Percentiles rank a stretch among this genome's conserved stretches.
Conservation (phyloP, 2,797 vertebrate species). For the Antrozous pallidus region DNA sequence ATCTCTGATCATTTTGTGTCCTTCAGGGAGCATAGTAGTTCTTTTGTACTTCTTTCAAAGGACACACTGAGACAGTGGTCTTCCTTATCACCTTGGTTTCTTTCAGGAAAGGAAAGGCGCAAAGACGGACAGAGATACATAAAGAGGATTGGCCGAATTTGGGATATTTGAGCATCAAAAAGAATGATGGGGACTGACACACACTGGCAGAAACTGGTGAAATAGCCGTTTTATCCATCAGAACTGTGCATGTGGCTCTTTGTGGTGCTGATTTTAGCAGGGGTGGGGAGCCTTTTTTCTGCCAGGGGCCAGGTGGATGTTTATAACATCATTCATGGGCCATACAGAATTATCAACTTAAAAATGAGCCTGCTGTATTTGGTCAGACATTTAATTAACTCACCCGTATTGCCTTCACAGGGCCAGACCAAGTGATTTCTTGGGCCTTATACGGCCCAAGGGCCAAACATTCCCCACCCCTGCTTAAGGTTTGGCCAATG, state of each 20-base stretch:
- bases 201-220: slow-evolving; percentile 62
- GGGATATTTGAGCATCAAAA: background rate
- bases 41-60: background rate
- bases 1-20: background rate
- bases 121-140: background rate
- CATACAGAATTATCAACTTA: too few relatives aligned
- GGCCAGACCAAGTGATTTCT: too few relatives aligned
- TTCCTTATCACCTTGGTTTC: background rate
- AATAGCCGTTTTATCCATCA: slow-evolving; percentile 66
- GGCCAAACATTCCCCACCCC: too few relatives aligned
- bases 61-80: background rate
- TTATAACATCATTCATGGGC: too few relatives aligned
- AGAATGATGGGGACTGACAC: slow-evolving; percentile 44
- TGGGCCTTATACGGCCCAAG: too few relatives aligned
- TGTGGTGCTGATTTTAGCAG: slow-evolving; percentile 67
- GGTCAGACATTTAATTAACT: too few relatives aligned
- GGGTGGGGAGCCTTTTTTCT: too few relatives aligned
- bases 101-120: background rate
- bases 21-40: background rate
- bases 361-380: too few relatives aligned
- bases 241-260: slow-evolving; percentile 66
- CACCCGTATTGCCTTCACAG: too few relatives aligned
- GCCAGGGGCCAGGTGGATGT: too few relatives aligned
- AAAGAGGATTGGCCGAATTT: background rate
- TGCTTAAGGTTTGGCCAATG: slow-evolving; percentile 39